Percentiles rank a stretch among this genome's conserved stretches.
These are phyloP conservation scores for Drosophila miranda DNA, from an alignment of 1,140 invertebrate species.

Conservation along the genomic window DNA sequence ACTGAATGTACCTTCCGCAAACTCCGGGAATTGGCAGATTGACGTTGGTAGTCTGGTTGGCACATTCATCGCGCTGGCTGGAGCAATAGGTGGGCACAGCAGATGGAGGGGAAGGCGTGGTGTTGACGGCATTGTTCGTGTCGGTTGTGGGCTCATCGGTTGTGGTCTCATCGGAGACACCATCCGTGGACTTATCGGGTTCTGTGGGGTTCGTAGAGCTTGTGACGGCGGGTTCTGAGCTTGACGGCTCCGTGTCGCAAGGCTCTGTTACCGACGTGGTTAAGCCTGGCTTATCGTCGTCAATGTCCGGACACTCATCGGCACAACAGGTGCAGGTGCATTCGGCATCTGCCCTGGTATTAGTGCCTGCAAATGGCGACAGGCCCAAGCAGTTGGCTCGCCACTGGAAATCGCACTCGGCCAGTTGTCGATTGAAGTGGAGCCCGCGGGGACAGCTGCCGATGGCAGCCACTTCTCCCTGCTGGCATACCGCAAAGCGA, in stretches of 20 bases:
- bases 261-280: slow-evolving; percentile 22
- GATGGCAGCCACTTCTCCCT: slow-evolving; percentile 38
- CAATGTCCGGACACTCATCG: slow-evolving; percentile 37
- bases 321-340: slow-evolving; percentile 59
- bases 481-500: slow-evolving; percentile 48
- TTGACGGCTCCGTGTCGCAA: slow-evolving; percentile 6
- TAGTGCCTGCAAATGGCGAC: slow-evolving; percentile 24
- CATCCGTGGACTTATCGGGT: neutral
- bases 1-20: slow-evolving; percentile 52
- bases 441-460: slow-evolving; percentile 57
- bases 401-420: slow-evolving; percentile 69
- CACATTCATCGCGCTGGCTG: slow-evolving; percentile 26
- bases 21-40: slow-evolving; percentile 26
- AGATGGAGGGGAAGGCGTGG: slow-evolving; percentile 7
- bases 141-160: neutral
- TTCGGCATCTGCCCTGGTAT: slow-evolving; percentile 2
- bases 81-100: slow-evolving; percentile 39
- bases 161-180: neutral
- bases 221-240: neutral
- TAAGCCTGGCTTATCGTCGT: neutral
- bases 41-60: slow-evolving; percentile 1
- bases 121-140: slow-evolving; percentile 7
- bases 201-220: neutral
- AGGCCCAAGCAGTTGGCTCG: slow-evolving; percentile 50
- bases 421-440: slow-evolving; percentile 55